Evolutionary conservation across 2,888 invertebrate genomes (phyloP).

Genomic region (Chironomus riparius): DNA sequence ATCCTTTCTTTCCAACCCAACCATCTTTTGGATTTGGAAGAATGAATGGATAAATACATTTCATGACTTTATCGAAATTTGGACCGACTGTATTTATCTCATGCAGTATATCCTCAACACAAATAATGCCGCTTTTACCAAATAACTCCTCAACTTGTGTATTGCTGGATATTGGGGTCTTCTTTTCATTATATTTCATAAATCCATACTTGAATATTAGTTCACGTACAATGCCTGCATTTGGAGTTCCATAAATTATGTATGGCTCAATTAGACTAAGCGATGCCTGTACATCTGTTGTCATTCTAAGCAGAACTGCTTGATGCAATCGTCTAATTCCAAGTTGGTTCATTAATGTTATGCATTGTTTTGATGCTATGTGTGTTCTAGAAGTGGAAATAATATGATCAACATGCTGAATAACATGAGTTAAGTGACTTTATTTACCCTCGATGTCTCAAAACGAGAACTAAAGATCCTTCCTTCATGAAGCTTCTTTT

Average conservation of each 20-base stretch:
- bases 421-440: not conserved
- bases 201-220: constrained; percentile 42
- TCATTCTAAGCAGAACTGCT: constrained; percentile 39
- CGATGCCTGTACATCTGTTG: constrained; percentile 38
- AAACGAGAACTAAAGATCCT: constrained; percentile 34
- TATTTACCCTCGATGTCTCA: constrained; percentile 38
- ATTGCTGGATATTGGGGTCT: constrained; percentile 41
- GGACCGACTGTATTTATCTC: constrained; percentile 41
- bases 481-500: constrained; percentile 11
- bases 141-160: constrained; percentile 40
- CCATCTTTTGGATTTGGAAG: constrained; percentile 37
- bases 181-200: constrained; percentile 37
- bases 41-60: constrained; percentile 37
- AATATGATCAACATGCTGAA: not conserved
- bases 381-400: constrained; percentile 33
- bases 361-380: constrained; percentile 35
- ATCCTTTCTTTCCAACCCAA: constrained; percentile 40
- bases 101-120: constrained; percentile 42
- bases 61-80: constrained; percentile 37
- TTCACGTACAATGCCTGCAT: constrained; percentile 38
- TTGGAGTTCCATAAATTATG: constrained; percentile 39
- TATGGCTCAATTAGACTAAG: constrained; percentile 41
- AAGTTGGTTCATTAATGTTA: constrained; percentile 2
- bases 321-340: constrained; percentile 35
- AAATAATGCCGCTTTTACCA: constrained; percentile 40